These are phyloP conservation scores for Marisa cornuarietis DNA, from an alignment of 1,140 invertebrate genomes.

Conservation along the genomic window DNA sequence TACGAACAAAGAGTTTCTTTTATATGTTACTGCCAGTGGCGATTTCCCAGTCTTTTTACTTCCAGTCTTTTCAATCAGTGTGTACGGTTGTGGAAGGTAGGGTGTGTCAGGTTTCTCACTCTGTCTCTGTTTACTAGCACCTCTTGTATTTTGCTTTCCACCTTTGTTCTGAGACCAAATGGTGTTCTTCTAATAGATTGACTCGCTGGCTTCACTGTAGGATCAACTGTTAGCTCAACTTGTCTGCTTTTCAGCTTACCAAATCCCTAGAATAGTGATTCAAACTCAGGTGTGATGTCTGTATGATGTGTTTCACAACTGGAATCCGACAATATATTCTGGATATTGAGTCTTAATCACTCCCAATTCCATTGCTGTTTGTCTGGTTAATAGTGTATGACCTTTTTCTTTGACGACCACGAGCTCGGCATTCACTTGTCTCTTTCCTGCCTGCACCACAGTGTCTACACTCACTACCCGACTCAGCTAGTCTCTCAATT, in stretches of 20 bases:
- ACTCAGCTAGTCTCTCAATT: too few species aligned
- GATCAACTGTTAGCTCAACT: constrained; percentile 3
- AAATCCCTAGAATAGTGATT: neutral
- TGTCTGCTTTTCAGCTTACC: constrained; percentile 14
- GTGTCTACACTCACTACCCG: too few species aligned
- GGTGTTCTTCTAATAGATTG: constrained; percentile 11
- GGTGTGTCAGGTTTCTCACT: too few species aligned
- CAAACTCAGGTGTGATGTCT: neutral
- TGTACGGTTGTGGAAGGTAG: too few species aligned
- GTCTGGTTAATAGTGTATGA: neutral
- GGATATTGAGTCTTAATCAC: constrained; percentile 14
- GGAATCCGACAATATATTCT: neutral
- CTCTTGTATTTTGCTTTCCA: constrained; percentile 38
- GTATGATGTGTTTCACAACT: too few species aligned
- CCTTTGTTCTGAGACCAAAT: constrained; percentile 10
- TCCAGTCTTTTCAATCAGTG: too few species aligned
- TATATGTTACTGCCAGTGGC: too few species aligned
- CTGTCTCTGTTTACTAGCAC: constrained; percentile 30
- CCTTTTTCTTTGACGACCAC: constrained; percentile 5
- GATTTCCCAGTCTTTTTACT: too few species aligned
- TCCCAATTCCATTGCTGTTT: constrained; percentile 9
- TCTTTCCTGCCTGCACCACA: neutral
- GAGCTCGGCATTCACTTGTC: neutral
- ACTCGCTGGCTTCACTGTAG: neutral
- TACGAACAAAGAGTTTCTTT: too few species aligned